Percentiles rank a stretch among this genome's conserved stretches.
Evolutionary conservation across 2,888 invertebrate genomes (phyloP).

Genomic region (Drosophila parthenogenetica): DNA sequence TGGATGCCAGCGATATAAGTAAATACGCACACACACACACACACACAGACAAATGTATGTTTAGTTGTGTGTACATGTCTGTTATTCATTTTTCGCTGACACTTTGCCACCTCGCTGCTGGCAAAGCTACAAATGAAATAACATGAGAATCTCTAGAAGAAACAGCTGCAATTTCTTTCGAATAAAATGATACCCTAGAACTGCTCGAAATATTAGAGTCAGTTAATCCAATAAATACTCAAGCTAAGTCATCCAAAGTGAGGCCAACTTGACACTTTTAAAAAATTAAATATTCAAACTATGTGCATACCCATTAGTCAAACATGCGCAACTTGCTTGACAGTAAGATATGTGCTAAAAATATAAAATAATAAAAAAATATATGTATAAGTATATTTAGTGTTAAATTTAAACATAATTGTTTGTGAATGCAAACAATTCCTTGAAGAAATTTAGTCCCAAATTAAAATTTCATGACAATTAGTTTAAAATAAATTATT

Average conservation of each 20-base stretch:
- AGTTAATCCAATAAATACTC: conserved; percentile 10
- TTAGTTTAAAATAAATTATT: no score
- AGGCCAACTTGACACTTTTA: not conserved
- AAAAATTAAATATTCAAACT: no score
- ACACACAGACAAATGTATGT: not conserved
- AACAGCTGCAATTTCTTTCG: conserved; percentile 7
- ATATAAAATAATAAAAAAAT: no score
- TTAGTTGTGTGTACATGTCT: conserved; percentile 3
- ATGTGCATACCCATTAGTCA: no score
- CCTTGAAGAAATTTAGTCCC: no score
- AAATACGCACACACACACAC: conserved; percentile 26
- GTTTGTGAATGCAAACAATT: no score
- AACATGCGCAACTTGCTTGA: no score
- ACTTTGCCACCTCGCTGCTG: conserved; percentile 48
- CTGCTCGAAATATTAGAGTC: not conserved
- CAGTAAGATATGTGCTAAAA: no score
- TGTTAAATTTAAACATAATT: no score
- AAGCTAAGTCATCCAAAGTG: not conserved
- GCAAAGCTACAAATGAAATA: conserved; percentile 44
- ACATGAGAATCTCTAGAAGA: conserved; percentile 21
- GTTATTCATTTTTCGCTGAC: conserved; percentile 41
- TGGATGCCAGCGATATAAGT: conserved; percentile 55
- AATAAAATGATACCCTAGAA: conserved; percentile 36
- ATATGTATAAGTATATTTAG: no score
- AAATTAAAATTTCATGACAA: no score